These are phyloP conservation scores for Campoplex nolae DNA, from an alignment of 2,888 invertebrate species.

Conservation along the genomic window DNA sequence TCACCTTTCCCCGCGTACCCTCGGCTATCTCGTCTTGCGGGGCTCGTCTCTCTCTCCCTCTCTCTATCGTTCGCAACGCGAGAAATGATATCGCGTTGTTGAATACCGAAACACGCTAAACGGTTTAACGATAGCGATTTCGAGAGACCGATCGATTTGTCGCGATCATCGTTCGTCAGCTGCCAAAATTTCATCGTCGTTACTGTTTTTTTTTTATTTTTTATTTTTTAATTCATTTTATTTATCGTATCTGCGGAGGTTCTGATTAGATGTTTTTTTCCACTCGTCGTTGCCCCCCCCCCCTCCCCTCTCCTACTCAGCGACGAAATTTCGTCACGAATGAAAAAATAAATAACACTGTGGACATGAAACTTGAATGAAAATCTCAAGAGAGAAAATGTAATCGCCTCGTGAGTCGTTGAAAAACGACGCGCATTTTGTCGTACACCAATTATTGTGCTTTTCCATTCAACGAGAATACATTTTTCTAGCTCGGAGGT, in stretches of 20 bases:
- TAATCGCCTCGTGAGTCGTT: background rate
- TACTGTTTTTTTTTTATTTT: background rate
- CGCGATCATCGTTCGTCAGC: background rate
- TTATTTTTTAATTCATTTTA: background rate
- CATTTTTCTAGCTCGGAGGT: constrained; percentile 5
- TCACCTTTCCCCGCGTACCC: constrained; percentile 46
- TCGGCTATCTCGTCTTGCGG: constrained; percentile 42
- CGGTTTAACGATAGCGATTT: constrained; percentile 18
- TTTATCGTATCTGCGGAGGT: background rate
- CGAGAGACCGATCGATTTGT: constrained; percentile 1
- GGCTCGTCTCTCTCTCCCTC: constrained; percentile 1
- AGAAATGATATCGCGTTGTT: constrained; percentile 44
- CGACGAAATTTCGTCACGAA: background rate
- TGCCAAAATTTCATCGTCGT: background rate
- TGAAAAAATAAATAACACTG: background rate
- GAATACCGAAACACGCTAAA: background rate
- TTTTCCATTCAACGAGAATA: background rate
- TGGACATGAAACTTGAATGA: background rate
- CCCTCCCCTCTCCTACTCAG: too few species aligned
- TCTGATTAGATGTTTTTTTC: constrained; percentile 16
- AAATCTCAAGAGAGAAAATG: background rate
- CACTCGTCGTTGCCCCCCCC: background rate
- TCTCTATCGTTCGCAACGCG: background rate
- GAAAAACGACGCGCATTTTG: background rate
- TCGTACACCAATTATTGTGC: background rate